A percentile compares a stretch with the other conserved stretches of the same genome.
These are phyloP conservation scores for Caenorhabditis sp. DNA, from an alignment of 2,888 invertebrate genomes.

Conservation along the genomic window DNA sequence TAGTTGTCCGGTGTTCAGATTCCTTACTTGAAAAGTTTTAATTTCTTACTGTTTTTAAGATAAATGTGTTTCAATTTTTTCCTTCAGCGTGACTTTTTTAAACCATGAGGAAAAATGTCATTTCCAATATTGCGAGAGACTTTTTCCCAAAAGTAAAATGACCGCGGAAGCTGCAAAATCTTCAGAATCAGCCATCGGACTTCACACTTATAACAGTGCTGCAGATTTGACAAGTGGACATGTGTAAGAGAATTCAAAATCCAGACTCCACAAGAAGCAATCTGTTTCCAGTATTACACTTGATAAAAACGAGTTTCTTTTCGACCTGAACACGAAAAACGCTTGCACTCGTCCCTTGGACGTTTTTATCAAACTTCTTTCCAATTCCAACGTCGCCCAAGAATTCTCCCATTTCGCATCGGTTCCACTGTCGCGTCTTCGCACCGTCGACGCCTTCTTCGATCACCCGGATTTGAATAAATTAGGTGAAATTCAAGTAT, in stretches of 20 bases:
- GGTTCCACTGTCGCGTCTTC: constrained; percentile 39
- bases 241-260: constrained; percentile 19
- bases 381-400: constrained; percentile 47
- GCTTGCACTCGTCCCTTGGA: constrained; percentile 56
- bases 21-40: constrained; percentile 11
- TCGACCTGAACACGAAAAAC: constrained; percentile 62
- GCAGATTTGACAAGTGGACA: constrained; percentile 56
- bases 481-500: constrained; percentile 71
- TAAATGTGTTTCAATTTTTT: not conserved
- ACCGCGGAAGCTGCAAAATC: not conserved
- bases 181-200: constrained; percentile 20
- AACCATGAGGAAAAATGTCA: not conserved
- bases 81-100: not conserved
- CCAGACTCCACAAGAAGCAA: not conserved
- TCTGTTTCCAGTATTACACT: constrained; percentile 41
- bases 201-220: constrained; percentile 63
- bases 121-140: not conserved
- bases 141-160: constrained; percentile 28
- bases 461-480: constrained; percentile 64
- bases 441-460: constrained; percentile 58
- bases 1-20: constrained; percentile 50
- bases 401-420: constrained; percentile 54
- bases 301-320: constrained; percentile 59
- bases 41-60: not conserved
- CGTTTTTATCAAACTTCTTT: constrained; percentile 49